Percentiles rank a stretch among this genome's conserved stretches.
Evolutionary conservation across 2,113 vertebrate species (phyloP).

Genomic region (Coptodon bakossiorum): DNA sequence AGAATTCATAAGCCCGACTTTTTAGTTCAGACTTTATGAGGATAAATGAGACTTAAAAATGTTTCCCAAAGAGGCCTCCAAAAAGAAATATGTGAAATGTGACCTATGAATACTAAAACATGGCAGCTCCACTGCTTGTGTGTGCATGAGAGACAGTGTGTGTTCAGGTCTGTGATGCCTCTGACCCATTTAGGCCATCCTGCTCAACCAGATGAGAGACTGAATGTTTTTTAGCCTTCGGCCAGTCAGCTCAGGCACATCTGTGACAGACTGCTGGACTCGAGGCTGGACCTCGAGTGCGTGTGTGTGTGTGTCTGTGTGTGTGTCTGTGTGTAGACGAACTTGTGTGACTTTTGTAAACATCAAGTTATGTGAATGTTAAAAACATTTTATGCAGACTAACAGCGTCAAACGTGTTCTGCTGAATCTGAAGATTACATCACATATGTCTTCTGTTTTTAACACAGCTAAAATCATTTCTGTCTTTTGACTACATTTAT

Average conservation of each 20-base stretch:
- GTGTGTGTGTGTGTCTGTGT: fast-evolving
- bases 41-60: background rate
- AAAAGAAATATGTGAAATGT: background rate
- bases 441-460: fast-evolving
- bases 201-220: constrained; percentile 42
- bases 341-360: background rate
- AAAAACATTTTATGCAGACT: background rate
- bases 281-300: background rate
- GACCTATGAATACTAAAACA: constrained; percentile 27
- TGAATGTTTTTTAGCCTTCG: constrained; percentile 22
- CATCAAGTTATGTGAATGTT: background rate
- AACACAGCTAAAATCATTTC: fast-evolving
- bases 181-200: constrained; percentile 52
- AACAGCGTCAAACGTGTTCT: background rate
- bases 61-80: background rate
- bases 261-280: constrained; percentile 36
- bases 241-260: constrained; percentile 28
- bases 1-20: background rate
- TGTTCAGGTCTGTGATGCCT: constrained; percentile 9
- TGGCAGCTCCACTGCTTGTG: background rate
- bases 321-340: background rate
- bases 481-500: background rate
- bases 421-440: background rate
- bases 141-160: background rate
- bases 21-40: background rate